These are phyloP conservation scores for Apoda limacodes DNA, from an alignment of 2,888 invertebrate genomes.

Conservation along the genomic window DNA sequence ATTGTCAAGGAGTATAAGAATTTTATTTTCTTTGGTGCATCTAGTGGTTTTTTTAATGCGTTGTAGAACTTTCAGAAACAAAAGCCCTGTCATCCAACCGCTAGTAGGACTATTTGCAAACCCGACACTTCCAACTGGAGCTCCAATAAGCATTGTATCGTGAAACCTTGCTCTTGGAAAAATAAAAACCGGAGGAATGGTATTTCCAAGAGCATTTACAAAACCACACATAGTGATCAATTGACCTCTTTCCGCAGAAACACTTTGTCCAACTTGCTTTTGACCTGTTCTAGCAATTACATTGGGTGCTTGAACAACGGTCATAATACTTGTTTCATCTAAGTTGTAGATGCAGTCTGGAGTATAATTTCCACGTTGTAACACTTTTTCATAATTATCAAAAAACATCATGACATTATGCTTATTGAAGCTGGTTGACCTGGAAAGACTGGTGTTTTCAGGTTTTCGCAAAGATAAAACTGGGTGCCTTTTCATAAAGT, in stretches of 20 bases:
- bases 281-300: constrained; percentile 16
- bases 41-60: constrained; percentile 14
- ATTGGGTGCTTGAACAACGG: constrained; percentile 22
- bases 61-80: constrained; percentile 25
- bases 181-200: constrained; percentile 23
- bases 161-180: constrained; percentile 18
- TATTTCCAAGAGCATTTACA: constrained; percentile 22
- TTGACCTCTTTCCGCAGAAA: constrained; percentile 20
- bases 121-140: constrained; percentile 21
- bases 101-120: constrained; percentile 23
- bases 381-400: constrained; percentile 10
- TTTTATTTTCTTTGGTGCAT: constrained; percentile 18
- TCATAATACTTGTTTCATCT: constrained; percentile 24
- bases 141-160: constrained; percentile 18
- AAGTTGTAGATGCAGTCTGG: constrained; percentile 15
- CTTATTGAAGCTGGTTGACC: constrained; percentile 9
- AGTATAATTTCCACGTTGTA: constrained; percentile 7
- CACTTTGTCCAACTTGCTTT: constrained; percentile 16
- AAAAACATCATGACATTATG: constrained; percentile 8
- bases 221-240: constrained; percentile 22
- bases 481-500: no score
- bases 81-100: constrained; percentile 25
- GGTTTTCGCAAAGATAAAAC: constrained; percentile 8
- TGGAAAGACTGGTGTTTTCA: constrained; percentile 9
- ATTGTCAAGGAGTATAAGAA: constrained; percentile 15